Base-by-base conservation (phyloP, 2,888 invertebrate genomes). In the Lobophora halterata region DNA sequence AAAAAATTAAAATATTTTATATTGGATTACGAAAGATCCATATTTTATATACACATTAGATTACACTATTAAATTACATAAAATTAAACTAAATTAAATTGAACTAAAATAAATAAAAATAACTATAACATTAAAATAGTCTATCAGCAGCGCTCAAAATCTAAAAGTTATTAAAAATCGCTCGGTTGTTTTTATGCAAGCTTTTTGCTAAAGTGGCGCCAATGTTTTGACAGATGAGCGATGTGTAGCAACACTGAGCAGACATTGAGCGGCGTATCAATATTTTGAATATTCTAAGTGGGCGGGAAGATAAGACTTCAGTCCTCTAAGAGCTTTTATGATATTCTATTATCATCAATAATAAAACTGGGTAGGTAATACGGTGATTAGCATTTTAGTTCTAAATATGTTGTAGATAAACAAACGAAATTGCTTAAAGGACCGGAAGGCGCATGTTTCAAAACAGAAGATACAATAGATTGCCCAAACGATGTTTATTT, bases 401-500 rank as follows among this genome's bases (percentile, higher is more conserved):
- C 31, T 26, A 48, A 47, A 46, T 43, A 39, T 3, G 46, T 33
- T 31, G 16, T 44, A 35, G 36, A 37, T 42, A 38, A 56, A 61
- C 45, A 61, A 58, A 41, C 45, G n/a, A n/a, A n/a, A 38, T 49
- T 49, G 49, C 21, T 24, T 53, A 55, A 54, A 50, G 44, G 20
- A 56, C 52, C 64, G 58, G 63, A 63, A 56, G 54, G 45, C 53
- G 23, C 30, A 41, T 49, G 34, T 43, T 44, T 33, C 32, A 40
- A 42, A 47, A 41, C 34, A 39, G 33, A 49, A 46, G 47, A 60
- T 50, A 63, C 63, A 66, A 68, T 56, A 52, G 41, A 41, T 50
- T 58, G 55, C 56, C 54, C 55, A 58, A 61, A 48, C 50, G 61
- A 66, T 79, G 73, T 81, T 79, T 70, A 66, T 55, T 70, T 72